Base-by-base conservation (phyloP, 1,140 invertebrate species). In the Penaeus vannamei region DNA sequence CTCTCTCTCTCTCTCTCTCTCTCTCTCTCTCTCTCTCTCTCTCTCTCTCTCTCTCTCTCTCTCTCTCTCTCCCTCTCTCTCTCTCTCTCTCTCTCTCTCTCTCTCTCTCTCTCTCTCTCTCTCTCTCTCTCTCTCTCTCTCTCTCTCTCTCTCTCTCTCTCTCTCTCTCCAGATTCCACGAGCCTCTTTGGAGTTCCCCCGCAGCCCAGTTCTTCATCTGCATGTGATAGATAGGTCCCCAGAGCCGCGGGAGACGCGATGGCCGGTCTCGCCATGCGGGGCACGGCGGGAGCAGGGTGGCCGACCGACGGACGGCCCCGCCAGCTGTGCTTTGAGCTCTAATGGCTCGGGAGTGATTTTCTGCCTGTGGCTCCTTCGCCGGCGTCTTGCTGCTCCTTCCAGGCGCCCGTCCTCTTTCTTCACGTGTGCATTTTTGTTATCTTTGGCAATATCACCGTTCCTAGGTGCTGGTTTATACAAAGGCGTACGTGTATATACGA, bases 41-140 rank as follows among this genome's bases (percentile, higher is more conserved):
- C 20, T 36, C n/a, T 36, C n/a, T n/a, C 72, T 76, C n/a, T 17
- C n/a, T n/a, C n/a, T 64, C 42, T 17, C n/a, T 26, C 19, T 32
- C n/a, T n/a, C 17, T 76, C 19, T 76, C 42, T 0, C 4, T 36
- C 32, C 22, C 26, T 80, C 77, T 32, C 77, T 32, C 77, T 80
- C 29, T 81, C 79, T 81, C 79, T 81, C 79, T 81, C 79, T 81
- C 79, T 81, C 79, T 81, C 79, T 81, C 79, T 81, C 79, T 81
- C 79, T 81, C 79, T 81, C 79, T 81, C 79, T 81, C 79, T 81
- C 79, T 81, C 79, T 81, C 79, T 81, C 79, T 81, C 79, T 81
- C 79, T 81, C 79, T 81, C 79, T 81, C 79, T 81, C 79, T 81
- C 79, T 32, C 79, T 81, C 32, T 36, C 32, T 81, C 79, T 36